Base-by-base conservation (phyloP, 2,797 vertebrate species). In the Cirrhinus molitorella region DNA sequence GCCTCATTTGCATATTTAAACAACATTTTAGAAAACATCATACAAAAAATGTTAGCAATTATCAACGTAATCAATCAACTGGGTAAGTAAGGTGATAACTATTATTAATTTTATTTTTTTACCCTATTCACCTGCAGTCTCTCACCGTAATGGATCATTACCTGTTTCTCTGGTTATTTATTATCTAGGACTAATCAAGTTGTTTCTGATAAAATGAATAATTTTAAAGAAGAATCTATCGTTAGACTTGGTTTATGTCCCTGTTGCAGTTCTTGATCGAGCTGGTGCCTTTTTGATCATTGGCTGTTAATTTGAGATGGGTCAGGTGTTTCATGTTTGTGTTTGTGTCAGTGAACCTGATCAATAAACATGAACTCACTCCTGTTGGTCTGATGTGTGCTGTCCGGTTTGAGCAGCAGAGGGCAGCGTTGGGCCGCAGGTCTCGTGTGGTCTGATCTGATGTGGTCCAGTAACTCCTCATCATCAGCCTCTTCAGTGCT, bases 361-460 rank as follows among this genome's bases (percentile, higher is more conserved):
- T 53, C 0, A 79, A 79, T 68, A 79, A 68, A 79, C 55, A 5
- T 71, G 9, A 49, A 49, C 45, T 17, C 68, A 25, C 17, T 21
- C 25, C 25, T 63, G 61, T 13, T 14, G n/a, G 55, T 25, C n/a
- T 59, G n/a, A 4, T 37, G 2, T 66, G 61, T 65, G 19, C 4
- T 66, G 63, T 65, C 3, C 0, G 61, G 16, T 31, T 34, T 7
- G 25, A 17, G 14, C 59, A 28, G 14, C 23, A 34, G 31, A 34
- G 31, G 31, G 31, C 31, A 34, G 31, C 31, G 4, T 34, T 34
- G 31, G 31, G 31, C 31, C 31, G 31, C 31, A 34, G 31, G 31
- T 34, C n/a, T n/a, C n/a, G 31, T 34, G n/a, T n/a, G n/a, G n/a
- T n/a, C n/a, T n/a, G n/a, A n/a, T n/a, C n/a, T 19, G 7, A 13